Conservation (phyloP, 2,113 vertebrate species). For the Mola mola region DNA sequence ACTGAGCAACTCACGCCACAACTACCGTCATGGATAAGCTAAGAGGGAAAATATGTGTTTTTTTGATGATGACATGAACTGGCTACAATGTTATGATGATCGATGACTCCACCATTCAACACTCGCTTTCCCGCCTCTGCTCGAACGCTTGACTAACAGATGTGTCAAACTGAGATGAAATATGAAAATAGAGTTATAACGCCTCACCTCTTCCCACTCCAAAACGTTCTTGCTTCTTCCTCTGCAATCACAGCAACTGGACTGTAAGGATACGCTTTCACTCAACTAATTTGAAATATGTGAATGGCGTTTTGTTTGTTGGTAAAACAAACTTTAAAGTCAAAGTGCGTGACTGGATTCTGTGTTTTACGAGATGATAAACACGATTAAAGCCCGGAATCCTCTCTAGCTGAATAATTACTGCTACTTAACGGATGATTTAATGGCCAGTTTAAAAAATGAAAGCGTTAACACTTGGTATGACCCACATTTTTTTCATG, state of each 20-base stretch:
- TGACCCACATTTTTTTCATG: conserved; percentile 47
- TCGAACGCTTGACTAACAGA: neutral
- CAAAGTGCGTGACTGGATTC: too few relatives aligned
- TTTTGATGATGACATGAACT: neutral
- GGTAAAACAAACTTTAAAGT: too few relatives aligned
- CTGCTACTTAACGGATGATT: conserved; percentile 12
- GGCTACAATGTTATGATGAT: too few relatives aligned
- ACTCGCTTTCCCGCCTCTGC: neutral
- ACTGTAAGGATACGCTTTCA: too few relatives aligned
- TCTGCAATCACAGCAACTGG: neutral
- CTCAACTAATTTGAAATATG: too few relatives aligned
- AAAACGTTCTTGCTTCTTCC: too few relatives aligned
- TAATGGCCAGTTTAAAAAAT: neutral
- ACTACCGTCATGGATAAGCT: too few relatives aligned
- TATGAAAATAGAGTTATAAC: too few relatives aligned
- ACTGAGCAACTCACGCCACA: too few relatives aligned
- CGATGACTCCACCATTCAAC: conserved; percentile 2
- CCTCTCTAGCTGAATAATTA: neutral
- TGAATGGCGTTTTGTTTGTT: too few relatives aligned
- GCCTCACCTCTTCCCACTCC: too few relatives aligned
- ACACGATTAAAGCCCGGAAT: neutral
- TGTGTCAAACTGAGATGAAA: too few relatives aligned
- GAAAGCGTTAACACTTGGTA: neutral
- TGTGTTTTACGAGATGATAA: neutral
- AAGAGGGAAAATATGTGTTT: neutral